phyloP scores from a whole-genome alignment of 2,888 invertebrate species.

The Litoditis marina region DNA sequence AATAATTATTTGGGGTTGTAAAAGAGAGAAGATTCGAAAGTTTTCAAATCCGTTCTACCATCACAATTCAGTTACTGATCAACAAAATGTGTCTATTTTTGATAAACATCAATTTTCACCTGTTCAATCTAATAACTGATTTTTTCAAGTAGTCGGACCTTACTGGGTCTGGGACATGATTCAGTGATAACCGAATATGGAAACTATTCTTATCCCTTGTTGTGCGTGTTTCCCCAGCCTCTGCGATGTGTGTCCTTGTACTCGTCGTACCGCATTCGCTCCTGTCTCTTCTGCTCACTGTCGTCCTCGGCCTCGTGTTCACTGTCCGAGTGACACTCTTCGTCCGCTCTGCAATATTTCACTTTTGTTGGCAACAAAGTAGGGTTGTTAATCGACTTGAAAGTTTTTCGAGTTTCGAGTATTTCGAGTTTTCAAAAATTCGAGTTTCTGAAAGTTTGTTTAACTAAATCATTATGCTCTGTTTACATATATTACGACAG shows the following conservation, averaged over 20 bases:
- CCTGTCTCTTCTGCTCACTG: slow-evolving; percentile 29
- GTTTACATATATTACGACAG: too few species aligned
- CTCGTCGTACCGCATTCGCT: slow-evolving; percentile 49
- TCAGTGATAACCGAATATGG: neutral
- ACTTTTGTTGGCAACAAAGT: too few species aligned
- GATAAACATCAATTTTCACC: neutral
- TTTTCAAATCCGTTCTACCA: too few species aligned
- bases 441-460: neutral
- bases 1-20: too few species aligned
- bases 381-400: too few species aligned
- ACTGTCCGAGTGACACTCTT: slow-evolving; percentile 23
- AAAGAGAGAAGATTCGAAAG: too few species aligned
- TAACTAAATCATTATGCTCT: neutral
- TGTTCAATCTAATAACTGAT: too few species aligned
- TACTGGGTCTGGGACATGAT: neutral
- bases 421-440: too few species aligned
- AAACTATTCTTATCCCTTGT: slow-evolving; percentile 48
- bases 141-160: too few species aligned
- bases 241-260: slow-evolving; percentile 57
- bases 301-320: slow-evolving; percentile 42
- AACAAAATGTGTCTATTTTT: neutral
- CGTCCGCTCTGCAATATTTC: neutral
- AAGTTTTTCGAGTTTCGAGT: neutral
- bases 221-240: slow-evolving; percentile 59
- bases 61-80: neutral